phyloP scores from a whole-genome alignment of 1,140 invertebrate species.

The Papilio aristodemus region DNA sequence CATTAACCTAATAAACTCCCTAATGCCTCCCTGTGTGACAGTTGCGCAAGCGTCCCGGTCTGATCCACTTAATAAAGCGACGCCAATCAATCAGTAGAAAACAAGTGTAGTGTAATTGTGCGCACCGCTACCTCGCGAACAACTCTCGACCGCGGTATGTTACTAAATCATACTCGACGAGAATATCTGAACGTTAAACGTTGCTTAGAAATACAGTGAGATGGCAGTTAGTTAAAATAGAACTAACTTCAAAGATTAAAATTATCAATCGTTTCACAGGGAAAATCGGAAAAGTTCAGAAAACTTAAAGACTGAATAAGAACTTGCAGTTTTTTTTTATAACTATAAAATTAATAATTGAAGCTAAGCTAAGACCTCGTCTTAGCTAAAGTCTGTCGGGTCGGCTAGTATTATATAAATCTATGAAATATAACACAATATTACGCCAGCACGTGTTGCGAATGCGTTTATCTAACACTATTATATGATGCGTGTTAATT shows the following conservation, averaged over 20 bases:
- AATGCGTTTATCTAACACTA: constrained; percentile 23
- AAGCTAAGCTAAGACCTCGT: no score
- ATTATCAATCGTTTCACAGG: no score
- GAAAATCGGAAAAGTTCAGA: no score
- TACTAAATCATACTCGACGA: neutral
- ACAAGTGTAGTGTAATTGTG: constrained; percentile 23
- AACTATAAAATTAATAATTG: no score
- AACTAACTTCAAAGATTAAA: no score
- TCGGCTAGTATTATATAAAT: no score
- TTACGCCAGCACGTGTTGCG: neutral
- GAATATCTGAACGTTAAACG: neutral
- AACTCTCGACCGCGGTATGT: neutral
- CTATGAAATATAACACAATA: neutral
- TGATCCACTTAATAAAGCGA: constrained; percentile 29
- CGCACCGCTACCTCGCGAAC: constrained; percentile 6
- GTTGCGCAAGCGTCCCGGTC: constrained; percentile 14
- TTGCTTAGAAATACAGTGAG: neutral
- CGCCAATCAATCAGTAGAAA: constrained; percentile 30
- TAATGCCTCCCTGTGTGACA: constrained; percentile 11
- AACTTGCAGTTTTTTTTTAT: no score
- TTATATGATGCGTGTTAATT: constrained; percentile 29
- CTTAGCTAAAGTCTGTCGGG: no score
- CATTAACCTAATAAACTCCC: neutral
- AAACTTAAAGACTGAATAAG: no score
- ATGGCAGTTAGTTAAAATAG: neutral